Conservation (phyloP, 1,140 invertebrate genomes). For the Psix sp. region DNA sequence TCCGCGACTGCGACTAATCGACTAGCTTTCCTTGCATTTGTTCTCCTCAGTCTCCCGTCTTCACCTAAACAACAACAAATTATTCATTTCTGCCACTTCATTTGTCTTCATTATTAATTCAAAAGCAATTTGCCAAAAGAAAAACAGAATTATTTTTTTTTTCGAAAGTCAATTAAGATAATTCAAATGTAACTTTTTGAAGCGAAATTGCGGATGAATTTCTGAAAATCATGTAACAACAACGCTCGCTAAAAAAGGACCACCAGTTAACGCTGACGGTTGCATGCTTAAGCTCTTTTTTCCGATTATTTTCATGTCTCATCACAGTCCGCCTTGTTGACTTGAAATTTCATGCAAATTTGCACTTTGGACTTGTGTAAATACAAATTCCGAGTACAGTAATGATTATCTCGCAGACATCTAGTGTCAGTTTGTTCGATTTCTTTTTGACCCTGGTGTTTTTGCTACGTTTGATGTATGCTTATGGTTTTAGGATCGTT, state of each 20-base stretch:
- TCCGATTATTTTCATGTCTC: constrained; percentile 22
- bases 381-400: constrained; percentile 34
- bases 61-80: neutral
- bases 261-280: constrained; percentile 59
- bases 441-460: constrained; percentile 59
- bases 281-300: constrained; percentile 54
- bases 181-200: too few relatives aligned
- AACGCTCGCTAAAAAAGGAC: constrained; percentile 15
- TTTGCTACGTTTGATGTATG: constrained; percentile 57
- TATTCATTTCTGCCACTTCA: constrained; percentile 4
- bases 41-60: constrained; percentile 6
- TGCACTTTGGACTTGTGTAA: constrained; percentile 58
- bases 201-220: too few relatives aligned
- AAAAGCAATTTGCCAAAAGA: too few relatives aligned
- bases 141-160: too few relatives aligned
- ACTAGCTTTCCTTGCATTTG: constrained; percentile 60
- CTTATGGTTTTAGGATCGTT: constrained; percentile 61
- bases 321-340: constrained; percentile 14
- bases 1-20: constrained; percentile 60
- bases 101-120: constrained; percentile 4
- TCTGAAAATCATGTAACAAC: too few relatives aligned
- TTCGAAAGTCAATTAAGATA: too few relatives aligned
- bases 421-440: constrained; percentile 17
- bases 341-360: constrained; percentile 47
- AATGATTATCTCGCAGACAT: constrained; percentile 28